A percentile compares a stretch with the other conserved stretches of the same genome.
These are phyloP conservation scores for Pseudorhombus dupliciocellatus DNA, from an alignment of 2,113 vertebrate species.

Conservation along the genomic window DNA sequence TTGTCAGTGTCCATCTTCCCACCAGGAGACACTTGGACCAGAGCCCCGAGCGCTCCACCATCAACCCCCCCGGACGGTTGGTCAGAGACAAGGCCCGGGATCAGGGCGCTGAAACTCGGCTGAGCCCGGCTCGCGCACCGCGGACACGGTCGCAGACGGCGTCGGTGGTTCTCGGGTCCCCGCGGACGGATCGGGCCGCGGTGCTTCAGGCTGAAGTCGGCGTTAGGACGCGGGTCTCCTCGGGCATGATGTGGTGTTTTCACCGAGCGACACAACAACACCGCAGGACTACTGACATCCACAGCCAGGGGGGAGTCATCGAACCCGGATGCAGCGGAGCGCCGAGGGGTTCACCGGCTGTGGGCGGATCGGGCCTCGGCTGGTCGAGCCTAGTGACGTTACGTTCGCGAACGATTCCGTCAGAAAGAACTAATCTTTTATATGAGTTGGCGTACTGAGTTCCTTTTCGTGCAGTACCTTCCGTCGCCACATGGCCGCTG, in stretches of 20 bases:
- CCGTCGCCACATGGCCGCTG: too few relatives aligned
- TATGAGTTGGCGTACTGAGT: too few relatives aligned
- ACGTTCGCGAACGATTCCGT: too few relatives aligned
- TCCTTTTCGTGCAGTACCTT: too few relatives aligned
- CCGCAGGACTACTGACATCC: slow-evolving; percentile 30
- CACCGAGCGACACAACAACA: slow-evolving; percentile 65
- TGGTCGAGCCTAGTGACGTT: slow-evolving; percentile 38
- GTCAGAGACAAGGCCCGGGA: slow-evolving; percentile 64
- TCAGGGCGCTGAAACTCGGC: slow-evolving; percentile 23
- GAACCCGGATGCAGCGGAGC: background rate
- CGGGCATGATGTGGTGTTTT: slow-evolving; percentile 66
- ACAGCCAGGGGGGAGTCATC: slow-evolving; percentile 55
- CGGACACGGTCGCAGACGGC: background rate
- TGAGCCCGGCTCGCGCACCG: background rate
- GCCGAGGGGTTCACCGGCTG: fast-evolving
- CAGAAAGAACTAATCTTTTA: too few relatives aligned
- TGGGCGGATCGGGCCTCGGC: slow-evolving; percentile 18
- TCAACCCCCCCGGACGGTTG: slow-evolving; percentile 50
- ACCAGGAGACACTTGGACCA: slow-evolving; percentile 38
- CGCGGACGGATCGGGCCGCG: background rate
- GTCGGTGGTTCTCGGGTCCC: background rate
- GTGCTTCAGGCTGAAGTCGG: background rate
- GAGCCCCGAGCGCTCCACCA: slow-evolving; percentile 42
- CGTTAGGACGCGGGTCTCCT: slow-evolving; percentile 13
- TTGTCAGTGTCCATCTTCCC: slow-evolving; percentile 88